Evolutionary conservation across 2,888 invertebrate species (phyloP).

Genomic region (Venusia cambrica): DNA sequence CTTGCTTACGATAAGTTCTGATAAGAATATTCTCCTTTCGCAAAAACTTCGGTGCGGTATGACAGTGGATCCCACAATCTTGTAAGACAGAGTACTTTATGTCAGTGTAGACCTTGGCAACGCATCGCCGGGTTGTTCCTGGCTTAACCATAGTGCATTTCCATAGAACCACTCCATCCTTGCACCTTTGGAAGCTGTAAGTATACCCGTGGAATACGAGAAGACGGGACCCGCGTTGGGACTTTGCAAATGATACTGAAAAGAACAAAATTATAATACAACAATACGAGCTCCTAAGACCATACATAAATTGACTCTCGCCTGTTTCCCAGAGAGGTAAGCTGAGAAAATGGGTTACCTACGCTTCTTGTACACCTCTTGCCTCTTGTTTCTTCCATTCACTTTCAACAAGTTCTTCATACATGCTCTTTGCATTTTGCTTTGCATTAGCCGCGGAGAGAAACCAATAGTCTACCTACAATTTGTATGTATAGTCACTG

Average conservation of each 20-base stretch:
- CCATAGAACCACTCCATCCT: slow-evolving; percentile 44
- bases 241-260: slow-evolving; percentile 10
- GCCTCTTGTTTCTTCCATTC: no score
- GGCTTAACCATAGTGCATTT: slow-evolving; percentile 54
- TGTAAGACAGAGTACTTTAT: slow-evolving; percentile 38
- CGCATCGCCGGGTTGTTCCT: slow-evolving; percentile 48
- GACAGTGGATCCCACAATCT: slow-evolving; percentile 38
- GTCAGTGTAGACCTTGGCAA: slow-evolving; percentile 48
- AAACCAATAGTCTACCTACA: no score
- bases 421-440: no score
- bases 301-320: no score
- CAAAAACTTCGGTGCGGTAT: slow-evolving; percentile 46
- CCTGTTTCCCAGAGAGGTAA: no score
- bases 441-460: no score
- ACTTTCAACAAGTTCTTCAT: no score
- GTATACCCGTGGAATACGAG: slow-evolving; percentile 5
- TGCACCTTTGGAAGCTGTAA: slow-evolving; percentile 18
- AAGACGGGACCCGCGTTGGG: slow-evolving; percentile 10
- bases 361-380: no score
- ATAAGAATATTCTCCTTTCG: slow-evolving; percentile 34
- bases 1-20: slow-evolving; percentile 2
- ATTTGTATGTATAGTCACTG: no score
- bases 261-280: no score
- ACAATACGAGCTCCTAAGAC: no score
- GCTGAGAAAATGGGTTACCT: no score